Base-by-base conservation (phyloP, 2,797 vertebrate species). In the Hipposideros larvatus region DNA sequence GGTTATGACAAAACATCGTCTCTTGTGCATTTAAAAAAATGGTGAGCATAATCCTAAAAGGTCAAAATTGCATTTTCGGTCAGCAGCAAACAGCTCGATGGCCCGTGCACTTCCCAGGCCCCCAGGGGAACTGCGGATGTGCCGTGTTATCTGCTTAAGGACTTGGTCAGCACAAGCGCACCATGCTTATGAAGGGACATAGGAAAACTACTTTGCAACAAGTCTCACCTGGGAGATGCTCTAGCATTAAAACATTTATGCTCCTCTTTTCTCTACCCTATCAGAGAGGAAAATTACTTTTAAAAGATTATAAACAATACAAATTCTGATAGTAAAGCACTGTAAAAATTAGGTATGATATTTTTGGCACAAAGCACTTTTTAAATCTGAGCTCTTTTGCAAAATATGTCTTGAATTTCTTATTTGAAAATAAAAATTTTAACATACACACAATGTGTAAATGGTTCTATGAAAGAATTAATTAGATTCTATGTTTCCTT, bases 341-440 rank as follows among this genome's bases (percentile, higher is more conserved):
- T 96, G 95, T 97, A 97, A 98, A 92, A 96, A 71, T 96, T 88
- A 97, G 96, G 43, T 74, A 59, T 41, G 85, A 71, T 92, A 94
- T 97, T 98, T 98, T 98, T 99, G 98, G 98, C 98, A 99, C 98
- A 91, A 61, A 88, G 96, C 82, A 97, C 94, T 98, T 96, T 96
- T 97, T 57, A 98, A 97, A 96, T 94, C 77, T 75, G 97, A 98
- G 92, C 83, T 97, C 0, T 85, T 84, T 34, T 85, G 96, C 90
- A 94, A 94, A 98, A 95, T 90, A 86, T 91, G 95, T 93, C 84
- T 88, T 41, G 75, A 97, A 97, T 97, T 96, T 89, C 77, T 98
- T 65, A 70, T 51, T 91, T 89, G 88, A 97, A 98, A 91, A 98
- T 53, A 71, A 73, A 96, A 92, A 46, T 41, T 87, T 41, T 71